Base-by-base conservation (phyloP, 2,888 invertebrate genomes). In the Pyrocoelia pectoralis region DNA sequence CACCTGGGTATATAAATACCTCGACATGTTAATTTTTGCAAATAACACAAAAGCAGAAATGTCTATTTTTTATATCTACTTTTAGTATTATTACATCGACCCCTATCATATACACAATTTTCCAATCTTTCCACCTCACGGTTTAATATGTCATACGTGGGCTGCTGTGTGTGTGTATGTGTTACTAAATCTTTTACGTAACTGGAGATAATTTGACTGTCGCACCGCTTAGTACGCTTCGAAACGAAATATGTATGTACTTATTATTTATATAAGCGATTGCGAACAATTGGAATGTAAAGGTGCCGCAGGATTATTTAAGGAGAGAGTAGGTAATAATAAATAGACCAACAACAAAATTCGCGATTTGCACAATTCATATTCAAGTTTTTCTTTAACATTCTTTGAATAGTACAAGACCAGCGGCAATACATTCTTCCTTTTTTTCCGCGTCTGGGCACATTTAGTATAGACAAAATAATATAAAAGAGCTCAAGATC, bases 401-500 rank as follows among this genome's bases (percentile, higher is more conserved):
- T 65, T 65, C 65, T 57, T 43, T 51, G 57, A 61, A 65, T 65
- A 56, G 56, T 56, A 18, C 28, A 55, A 57, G 40, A 48, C 53
- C 17, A 19, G 13, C 51, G 53, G 61, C 52, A 48, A 14, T 15
- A 55, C 61, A 65, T 55, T 62, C 57, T 61, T 60, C 60, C 67
- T 64, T 70, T 71, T 67, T 70, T 70, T 63, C 65, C 60, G 48
- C 58, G 70, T 68, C 71, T 71, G 71, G 68, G 61, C 56, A 57
- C 71, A 69, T 66, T 70, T 67, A 55, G 64, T 61, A 60, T 65
- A 66, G 63, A 66, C 62, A 69, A 68, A 66, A 61, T 59, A 61
- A 69, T 62, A 68, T 65, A 71, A 70, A 69, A 69, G 58, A 68
- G 63, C 63, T 55, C 62, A 63, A 64, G 70, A 70, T 72, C 67